phyloP scores from a whole-genome alignment of 2,888 invertebrate species.

The Drosophila koepferae region DNA sequence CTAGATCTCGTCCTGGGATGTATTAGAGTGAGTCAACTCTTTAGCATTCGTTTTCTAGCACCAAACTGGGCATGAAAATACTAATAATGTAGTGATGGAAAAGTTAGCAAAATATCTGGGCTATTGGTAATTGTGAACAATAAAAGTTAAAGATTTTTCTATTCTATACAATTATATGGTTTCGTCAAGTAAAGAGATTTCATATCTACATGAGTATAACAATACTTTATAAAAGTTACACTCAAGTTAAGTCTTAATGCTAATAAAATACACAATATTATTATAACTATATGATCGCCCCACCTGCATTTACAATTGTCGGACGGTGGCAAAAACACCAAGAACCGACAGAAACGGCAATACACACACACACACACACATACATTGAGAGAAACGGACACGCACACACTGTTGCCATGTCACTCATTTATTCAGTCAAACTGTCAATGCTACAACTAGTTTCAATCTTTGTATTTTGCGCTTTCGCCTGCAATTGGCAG shows the following conservation, averaged over 20 bases:
- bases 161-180: too few species aligned
- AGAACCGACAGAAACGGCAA: slow-evolving; percentile 18
- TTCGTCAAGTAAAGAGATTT: too few species aligned
- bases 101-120: too few species aligned
- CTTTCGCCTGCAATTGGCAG: slow-evolving; percentile 74
- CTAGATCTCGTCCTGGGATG: too few species aligned
- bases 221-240: too few species aligned
- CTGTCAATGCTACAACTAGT: slow-evolving; percentile 65
- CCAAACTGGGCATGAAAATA: too few species aligned
- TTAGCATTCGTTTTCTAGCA: too few species aligned
- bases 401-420: slow-evolving; percentile 51
- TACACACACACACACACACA: neutral
- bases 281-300: slow-evolving; percentile 31
- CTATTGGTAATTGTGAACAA: too few species aligned
- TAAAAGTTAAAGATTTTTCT: too few species aligned
- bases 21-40: too few species aligned
- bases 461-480: slow-evolving; percentile 74
- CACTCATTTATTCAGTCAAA: slow-evolving; percentile 74
- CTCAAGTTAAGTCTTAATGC: neutral
- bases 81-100: too few species aligned
- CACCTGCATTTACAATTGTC: slow-evolving; percentile 49
- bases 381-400: neutral
- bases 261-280: neutral
- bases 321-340: slow-evolving; percentile 32
- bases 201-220: too few species aligned